These are phyloP conservation scores for Merops nubicus DNA, from an alignment of 2,113 vertebrate genomes.

Conservation along the genomic window DNA sequence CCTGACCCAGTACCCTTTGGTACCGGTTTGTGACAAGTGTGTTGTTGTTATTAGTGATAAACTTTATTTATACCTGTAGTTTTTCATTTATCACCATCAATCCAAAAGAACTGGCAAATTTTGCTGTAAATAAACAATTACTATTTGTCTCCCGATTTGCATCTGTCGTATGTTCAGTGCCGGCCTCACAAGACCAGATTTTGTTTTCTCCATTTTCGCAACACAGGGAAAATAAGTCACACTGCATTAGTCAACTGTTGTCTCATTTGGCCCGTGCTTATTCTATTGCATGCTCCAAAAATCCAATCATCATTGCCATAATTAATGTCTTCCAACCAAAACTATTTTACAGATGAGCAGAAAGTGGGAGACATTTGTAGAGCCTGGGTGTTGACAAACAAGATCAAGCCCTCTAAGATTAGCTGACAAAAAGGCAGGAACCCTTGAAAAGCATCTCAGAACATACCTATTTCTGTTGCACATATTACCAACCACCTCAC, in stretches of 20 bases:
- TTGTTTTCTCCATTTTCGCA: background rate
- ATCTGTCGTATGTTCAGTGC: too few species aligned
- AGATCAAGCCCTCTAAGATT: background rate
- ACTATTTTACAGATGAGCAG: background rate
- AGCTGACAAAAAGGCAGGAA: background rate
- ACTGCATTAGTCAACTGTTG: background rate
- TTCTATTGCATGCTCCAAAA: background rate
- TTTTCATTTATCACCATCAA: too few species aligned
- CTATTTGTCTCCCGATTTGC: too few species aligned
- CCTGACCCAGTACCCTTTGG: too few species aligned
- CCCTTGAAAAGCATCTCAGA: background rate
- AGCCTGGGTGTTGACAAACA: background rate
- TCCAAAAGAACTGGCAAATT: too few species aligned
- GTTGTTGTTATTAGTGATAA: too few species aligned
- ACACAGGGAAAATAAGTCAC: background rate
- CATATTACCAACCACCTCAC: constrained; percentile 87
- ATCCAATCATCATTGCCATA: background rate
- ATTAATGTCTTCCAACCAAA: background rate
- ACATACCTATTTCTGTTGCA: constrained; percentile 88
- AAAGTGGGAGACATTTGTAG: background rate
- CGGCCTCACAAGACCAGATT: too few species aligned
- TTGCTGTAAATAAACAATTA: too few species aligned
- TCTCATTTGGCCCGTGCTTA: background rate
- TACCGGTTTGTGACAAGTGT: too few species aligned
- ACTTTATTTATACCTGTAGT: too few species aligned